phyloP scores from a whole-genome alignment of 2,888 invertebrate species.

The Rambutsinella grinnellia region DNA sequence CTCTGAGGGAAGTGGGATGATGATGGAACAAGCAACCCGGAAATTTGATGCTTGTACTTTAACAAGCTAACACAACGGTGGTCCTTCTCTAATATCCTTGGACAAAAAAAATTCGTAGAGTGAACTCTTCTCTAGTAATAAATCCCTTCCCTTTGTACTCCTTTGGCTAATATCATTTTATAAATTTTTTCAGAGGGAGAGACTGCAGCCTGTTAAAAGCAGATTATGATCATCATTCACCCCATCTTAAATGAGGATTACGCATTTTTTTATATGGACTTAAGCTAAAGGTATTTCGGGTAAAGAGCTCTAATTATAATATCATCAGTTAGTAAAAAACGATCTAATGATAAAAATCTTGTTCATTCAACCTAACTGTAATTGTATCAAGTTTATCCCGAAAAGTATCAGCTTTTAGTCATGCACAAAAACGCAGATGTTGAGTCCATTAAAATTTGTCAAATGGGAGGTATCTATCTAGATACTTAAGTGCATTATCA shows the following conservation, averaged over 20 bases:
- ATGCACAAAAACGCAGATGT: neutral
- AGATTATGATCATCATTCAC: slow-evolving; percentile 28
- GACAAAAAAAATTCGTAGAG: too few species aligned
- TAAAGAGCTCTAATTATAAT: slow-evolving; percentile 30
- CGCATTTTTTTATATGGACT: slow-evolving; percentile 18
- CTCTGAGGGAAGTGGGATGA: too few species aligned
- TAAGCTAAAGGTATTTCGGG: neutral
- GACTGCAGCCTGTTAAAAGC: slow-evolving; percentile 44
- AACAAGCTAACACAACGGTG: slow-evolving; percentile 52
- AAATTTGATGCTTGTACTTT: slow-evolving; percentile 52
- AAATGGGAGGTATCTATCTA: slow-evolving; percentile 16
- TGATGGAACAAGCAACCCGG: slow-evolving; percentile 44
- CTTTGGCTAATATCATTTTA: too few species aligned
- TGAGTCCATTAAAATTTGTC: neutral
- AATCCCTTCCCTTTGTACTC: too few species aligned
- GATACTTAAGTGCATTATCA: neutral
- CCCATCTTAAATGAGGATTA: slow-evolving; percentile 25
- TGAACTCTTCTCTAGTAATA: too few species aligned
- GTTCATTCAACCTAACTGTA: slow-evolving; percentile 44
- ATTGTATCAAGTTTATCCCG: slow-evolving; percentile 52
- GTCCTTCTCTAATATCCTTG: slow-evolving; percentile 21
- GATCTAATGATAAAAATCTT: slow-evolving; percentile 37
- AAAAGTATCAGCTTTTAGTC: neutral
- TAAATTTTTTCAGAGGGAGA: too few species aligned
- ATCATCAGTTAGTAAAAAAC: too few species aligned